Percentiles rank a stretch among this genome's conserved stretches.
Conservation (phyloP, 2,113 vertebrate species). For the Gymnarchus niloticus region DNA sequence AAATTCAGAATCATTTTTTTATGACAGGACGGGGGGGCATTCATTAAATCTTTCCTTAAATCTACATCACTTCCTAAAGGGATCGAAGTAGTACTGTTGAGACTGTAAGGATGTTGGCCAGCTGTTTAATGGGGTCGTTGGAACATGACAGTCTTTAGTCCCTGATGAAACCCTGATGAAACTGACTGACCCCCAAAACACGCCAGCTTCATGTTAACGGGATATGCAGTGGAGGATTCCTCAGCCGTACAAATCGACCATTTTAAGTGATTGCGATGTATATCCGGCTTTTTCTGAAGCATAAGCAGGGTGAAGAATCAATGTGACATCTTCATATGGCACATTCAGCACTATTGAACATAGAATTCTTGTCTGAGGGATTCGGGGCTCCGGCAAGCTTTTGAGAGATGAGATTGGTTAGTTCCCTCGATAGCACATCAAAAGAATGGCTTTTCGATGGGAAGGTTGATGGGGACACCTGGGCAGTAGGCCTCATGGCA, state of each 20-base stretch:
- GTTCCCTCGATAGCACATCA: constrained; percentile 45
- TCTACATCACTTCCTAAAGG: constrained; percentile 39
- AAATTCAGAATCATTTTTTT: background rate
- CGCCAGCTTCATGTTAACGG: background rate
- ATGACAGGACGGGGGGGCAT: background rate
- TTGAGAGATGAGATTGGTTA: constrained; percentile 15
- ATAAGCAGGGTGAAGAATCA: constrained; percentile 40
- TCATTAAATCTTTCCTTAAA: constrained; percentile 5
- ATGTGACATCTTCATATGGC: constrained; percentile 45
- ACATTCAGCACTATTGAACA: constrained; percentile 50
- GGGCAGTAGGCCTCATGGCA: background rate
- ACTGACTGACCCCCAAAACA: background rate
- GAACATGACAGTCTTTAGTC: constrained; percentile 20
- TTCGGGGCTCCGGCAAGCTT: background rate
- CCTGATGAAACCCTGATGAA: background rate
- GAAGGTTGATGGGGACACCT: constrained; percentile 35
- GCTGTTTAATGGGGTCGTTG: constrained; percentile 20
- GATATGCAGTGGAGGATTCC: background rate
- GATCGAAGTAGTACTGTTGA: constrained; percentile 59
- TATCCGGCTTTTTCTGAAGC: constrained; percentile 36
- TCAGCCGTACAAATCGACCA: background rate
- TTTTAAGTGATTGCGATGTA: constrained; percentile 21
- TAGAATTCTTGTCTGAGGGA: constrained; percentile 32
- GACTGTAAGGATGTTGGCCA: background rate
- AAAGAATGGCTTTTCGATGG: constrained; percentile 43